These are phyloP conservation scores for Lithobates pipiens DNA, from an alignment of 2,797 vertebrate species.

Conservation along the genomic window DNA sequence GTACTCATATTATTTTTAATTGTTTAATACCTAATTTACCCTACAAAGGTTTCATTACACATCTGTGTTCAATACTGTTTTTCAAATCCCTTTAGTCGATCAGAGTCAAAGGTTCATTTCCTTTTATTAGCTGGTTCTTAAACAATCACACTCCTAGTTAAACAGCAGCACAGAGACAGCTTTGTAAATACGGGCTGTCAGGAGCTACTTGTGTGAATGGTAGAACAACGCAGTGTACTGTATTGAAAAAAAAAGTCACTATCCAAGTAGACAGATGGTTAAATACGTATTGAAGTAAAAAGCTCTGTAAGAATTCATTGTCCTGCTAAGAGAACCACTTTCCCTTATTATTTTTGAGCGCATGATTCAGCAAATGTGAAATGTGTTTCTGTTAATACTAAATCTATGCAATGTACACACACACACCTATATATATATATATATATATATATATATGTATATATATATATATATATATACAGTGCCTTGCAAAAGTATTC, in stretches of 20 bases:
- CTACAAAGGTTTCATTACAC: slow-evolving; percentile 29
- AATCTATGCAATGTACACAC: no score
- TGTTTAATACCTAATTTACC: neutral
- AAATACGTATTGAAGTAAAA: neutral
- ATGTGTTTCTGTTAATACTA: no score
- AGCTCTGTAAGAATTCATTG: slow-evolving; percentile 20
- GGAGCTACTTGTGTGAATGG: slow-evolving; percentile 61
- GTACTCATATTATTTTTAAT: neutral
- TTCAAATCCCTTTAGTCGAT: slow-evolving; percentile 44
- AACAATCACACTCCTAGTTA: slow-evolving; percentile 58
- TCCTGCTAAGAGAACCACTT: neutral
- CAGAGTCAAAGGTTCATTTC: slow-evolving; percentile 58
- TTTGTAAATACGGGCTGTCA: slow-evolving; percentile 59
- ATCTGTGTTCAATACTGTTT: slow-evolving; percentile 54
- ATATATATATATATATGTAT: no score
- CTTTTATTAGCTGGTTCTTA: slow-evolving; percentile 52
- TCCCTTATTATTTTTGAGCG: no score
- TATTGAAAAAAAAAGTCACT: slow-evolving; percentile 27
- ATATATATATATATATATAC: no score
- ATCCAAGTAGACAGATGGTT: slow-evolving; percentile 26
- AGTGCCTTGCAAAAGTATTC: no score
- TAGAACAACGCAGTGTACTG: slow-evolving; percentile 54
- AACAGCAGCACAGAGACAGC: slow-evolving; percentile 56
- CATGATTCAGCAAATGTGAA: no score
- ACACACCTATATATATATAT: no score